Evolutionary conservation across 2,113 vertebrate genomes (phyloP).

Genomic region (Todiramphus chloris): DNA sequence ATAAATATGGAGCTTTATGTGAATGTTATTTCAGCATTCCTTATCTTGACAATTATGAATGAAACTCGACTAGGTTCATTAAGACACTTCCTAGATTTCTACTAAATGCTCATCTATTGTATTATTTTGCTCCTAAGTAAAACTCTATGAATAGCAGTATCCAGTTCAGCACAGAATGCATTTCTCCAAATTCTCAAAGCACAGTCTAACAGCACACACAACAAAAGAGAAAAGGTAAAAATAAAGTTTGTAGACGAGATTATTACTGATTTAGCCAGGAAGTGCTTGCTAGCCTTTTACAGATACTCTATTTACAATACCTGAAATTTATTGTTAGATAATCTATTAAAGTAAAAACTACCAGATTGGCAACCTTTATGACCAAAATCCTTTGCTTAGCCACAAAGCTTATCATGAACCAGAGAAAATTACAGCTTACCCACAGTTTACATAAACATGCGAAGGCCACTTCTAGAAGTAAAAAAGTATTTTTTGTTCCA

Average conservation of each 20-base stretch:
- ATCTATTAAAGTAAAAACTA: background rate
- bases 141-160: background rate
- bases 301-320: background rate
- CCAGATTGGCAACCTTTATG: background rate
- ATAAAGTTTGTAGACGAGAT: background rate
- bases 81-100: conserved; percentile 38
- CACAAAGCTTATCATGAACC: background rate
- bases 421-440: background rate
- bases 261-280: background rate
- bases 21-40: background rate
- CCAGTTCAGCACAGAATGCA: background rate
- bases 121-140: background rate
- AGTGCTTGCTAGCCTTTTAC: background rate
- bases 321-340: background rate
- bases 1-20: background rate
- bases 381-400: background rate
- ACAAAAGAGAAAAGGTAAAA: background rate
- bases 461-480: background rate
- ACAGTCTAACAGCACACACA: background rate
- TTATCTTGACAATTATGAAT: conserved; percentile 23
- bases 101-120: background rate
- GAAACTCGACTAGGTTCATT: conserved; percentile 24
- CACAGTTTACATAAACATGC: background rate
- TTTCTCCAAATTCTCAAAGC: background rate
- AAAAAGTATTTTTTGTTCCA: background rate